Evolutionary conservation across 2,888 invertebrate genomes (phyloP), one percentile per base, ranked within the genome.

Genomic region (Mimachlamys varia): DNA sequence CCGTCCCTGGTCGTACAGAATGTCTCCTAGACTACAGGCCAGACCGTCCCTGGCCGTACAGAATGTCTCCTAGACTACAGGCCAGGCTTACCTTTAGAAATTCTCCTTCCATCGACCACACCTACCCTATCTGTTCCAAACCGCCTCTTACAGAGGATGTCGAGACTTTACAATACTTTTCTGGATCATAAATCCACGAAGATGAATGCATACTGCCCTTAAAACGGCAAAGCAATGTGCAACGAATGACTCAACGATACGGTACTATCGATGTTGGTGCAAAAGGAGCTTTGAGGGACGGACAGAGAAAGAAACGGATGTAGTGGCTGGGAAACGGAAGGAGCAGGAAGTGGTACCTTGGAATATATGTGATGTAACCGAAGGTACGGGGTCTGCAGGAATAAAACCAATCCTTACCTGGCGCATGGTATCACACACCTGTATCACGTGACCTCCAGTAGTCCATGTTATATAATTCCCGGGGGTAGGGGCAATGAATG

Each of bases 381-480:
- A 19, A 17, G 19, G 53, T 2, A 58, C n/a, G 7, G n/a, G 13
- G 58, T 58, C 58, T 58, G 58, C 58, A 58, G 58, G 19, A 19
- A n/a, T 58, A 22, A 58, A n/a, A 7, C 12, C 33, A 33, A 76
- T 33, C 5, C 76, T 27, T 76, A 76, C 76, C 76, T 76, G 27
- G 76, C 76, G 22, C 76, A 76, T 76, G 33, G 76, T 22, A 22
- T 76, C 76, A 76, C 33, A 22, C 62, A 62, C 22, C 17, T 62
- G 22, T n/a, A 62, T 62, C 27, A 76, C 76, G 33, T 33, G 76
- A 76, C 76, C 0, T 33, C 33, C 76, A 76, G 76, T 10, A 33
- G 76, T 76, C 76, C 76, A 76, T 76, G 76, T 12, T 76, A 76
- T 76, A 76, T 76, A 76, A 76, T 76, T 58, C 76, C 76, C 27